Evolutionary conservation across 2,797 vertebrate genomes (phyloP).

Genomic region (Malacoraja senta): DNA sequence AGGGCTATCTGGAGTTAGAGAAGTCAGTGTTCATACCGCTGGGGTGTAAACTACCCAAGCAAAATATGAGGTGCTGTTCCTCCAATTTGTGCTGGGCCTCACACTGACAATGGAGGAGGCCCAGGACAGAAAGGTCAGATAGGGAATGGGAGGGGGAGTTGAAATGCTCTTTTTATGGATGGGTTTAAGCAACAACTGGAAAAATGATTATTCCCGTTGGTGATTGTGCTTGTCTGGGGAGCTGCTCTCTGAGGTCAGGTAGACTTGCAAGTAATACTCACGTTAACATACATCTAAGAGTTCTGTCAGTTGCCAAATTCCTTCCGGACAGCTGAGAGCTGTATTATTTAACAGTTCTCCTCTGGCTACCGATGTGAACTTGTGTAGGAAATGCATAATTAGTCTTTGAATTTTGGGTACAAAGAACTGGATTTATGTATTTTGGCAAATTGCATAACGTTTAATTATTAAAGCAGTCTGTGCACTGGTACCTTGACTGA

Average conservation of each 20-base stretch:
- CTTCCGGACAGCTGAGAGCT: background rate
- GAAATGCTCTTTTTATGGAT: background rate
- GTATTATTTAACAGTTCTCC: background rate
- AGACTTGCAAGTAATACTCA: background rate
- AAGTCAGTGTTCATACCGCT: too few relatives aligned
- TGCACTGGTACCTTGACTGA: background rate
- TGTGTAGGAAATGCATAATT: background rate
- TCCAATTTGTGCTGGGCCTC: too few relatives aligned
- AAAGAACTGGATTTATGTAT: background rate
- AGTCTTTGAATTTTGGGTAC: background rate
- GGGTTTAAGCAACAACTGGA: background rate
- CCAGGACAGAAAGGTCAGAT: too few relatives aligned
- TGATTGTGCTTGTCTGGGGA: background rate
- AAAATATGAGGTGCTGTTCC: too few relatives aligned
- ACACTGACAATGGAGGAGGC: too few relatives aligned
- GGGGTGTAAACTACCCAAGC: too few relatives aligned
- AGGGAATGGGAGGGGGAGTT: too few relatives aligned
- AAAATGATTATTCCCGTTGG: background rate
- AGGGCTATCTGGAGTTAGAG: too few relatives aligned
- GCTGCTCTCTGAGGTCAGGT: background rate
- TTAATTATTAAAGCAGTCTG: background rate
- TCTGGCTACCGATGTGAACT: background rate
- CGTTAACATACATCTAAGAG: background rate
- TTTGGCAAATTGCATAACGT: background rate
- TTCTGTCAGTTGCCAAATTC: background rate